Conservation (phyloP, 2,113 vertebrate genomes). For the Xenotilapia caudafasciata region DNA sequence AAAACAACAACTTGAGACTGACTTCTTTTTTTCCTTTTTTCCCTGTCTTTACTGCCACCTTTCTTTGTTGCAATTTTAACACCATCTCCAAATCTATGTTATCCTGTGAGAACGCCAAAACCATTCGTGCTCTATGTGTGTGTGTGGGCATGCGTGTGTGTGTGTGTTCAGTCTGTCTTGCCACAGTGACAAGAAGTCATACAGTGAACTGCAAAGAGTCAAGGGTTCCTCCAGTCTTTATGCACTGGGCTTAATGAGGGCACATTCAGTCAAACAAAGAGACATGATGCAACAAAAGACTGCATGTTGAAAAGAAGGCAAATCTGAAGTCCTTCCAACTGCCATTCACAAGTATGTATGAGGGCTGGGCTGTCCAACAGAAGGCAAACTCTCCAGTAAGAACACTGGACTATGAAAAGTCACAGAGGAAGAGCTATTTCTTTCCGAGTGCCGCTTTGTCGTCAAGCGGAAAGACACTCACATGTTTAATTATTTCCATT, state of each 20-base stretch:
- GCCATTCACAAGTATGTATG: slow-evolving; percentile 45
- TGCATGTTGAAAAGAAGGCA: slow-evolving; percentile 55
- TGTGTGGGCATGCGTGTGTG: neutral
- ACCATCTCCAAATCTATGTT: slow-evolving; percentile 47
- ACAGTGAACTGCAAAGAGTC: slow-evolving; percentile 58
- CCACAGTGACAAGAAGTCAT: slow-evolving; percentile 32
- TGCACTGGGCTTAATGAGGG: slow-evolving; percentile 68
- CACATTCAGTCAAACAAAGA: slow-evolving; percentile 55
- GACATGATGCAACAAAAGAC: slow-evolving; percentile 62
- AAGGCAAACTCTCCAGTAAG: slow-evolving; percentile 57
- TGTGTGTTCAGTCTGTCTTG: neutral
- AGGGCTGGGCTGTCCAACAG: slow-evolving; percentile 52
- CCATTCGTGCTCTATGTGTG: neutral
- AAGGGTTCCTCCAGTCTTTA: slow-evolving; percentile 64
- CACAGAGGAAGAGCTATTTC: slow-evolving; percentile 29
- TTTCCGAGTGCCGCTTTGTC: slow-evolving; percentile 26
- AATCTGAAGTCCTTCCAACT: slow-evolving; percentile 59
- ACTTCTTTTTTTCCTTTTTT: neutral
- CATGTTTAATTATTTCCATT: slow-evolving; percentile 7
- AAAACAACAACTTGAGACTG: slow-evolving; percentile 33
- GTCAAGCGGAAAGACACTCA: neutral
- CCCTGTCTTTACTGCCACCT: slow-evolving; percentile 12
- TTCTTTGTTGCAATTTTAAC: slow-evolving; percentile 48
- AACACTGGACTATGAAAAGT: slow-evolving; percentile 27
- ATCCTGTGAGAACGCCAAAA: slow-evolving; percentile 17